Base-by-base conservation (phyloP, 2,113 vertebrate species). In the Perca fluviatilis region DNA sequence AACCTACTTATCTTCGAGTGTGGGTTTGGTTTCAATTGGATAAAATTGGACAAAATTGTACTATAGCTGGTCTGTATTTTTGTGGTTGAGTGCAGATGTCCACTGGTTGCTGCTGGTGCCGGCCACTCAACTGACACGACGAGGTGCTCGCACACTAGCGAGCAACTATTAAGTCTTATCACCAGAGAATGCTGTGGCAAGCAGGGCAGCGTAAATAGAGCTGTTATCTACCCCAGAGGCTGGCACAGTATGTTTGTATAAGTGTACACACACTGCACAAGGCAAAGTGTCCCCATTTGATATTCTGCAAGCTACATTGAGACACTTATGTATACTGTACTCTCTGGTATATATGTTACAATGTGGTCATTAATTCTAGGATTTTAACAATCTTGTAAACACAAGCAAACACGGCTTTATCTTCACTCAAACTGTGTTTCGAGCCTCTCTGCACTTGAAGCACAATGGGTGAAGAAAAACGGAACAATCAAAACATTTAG, bases 151-250 rank as follows among this genome's bases (percentile, higher is more conserved):
- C 30, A 51, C 65, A 77, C 60, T 75, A 80, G 75, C 76, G 66
- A 49, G 62, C 56, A 67, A 54, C 80, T 86, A 85, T 85, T 91
- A 91, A 82, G 74, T 86, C 82, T 85, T 84, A 86, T 91, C 84
- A 84, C 65, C 9, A 27, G 62, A 82, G 76, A 90, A 83, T 65
- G 66, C 77, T 25, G 50, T 84, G 74, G 54, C 77, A 84, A 76
- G 69, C 73, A 33, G 84, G 65, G 30, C 72, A 76, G 66, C 33
- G 12, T 72, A 88, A 92, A 93, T 85, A 84, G 82, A 84, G 79
- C 80, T 71, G 86, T 91, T 92, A 91, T 92, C 89, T 81, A 80
- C 57, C 50, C 62, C 43, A 61, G 33, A 51, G 58, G 58, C 56
- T 36, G 67, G 57, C 51, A 49, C 79, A 63, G 40, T 57, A 12